These are phyloP conservation scores for Leptatherina wallacei DNA, from an alignment of 2,797 vertebrate genomes.

Conservation along the genomic window DNA sequence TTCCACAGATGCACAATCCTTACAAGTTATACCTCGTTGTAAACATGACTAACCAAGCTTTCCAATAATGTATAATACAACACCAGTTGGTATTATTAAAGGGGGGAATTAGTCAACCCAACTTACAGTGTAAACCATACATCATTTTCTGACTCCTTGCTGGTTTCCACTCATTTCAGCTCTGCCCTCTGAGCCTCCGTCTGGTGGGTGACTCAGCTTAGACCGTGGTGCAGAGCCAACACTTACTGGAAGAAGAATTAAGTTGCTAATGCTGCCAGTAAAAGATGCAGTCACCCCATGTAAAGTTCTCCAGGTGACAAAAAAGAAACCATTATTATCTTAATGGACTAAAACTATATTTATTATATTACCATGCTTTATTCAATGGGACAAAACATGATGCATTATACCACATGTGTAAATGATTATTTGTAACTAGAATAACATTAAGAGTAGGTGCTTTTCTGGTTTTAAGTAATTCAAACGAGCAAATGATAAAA, in stretches of 20 bases:
- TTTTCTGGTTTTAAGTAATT: too few relatives aligned
- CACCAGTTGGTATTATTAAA: not conserved
- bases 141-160: not conserved
- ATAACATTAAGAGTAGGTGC: too few relatives aligned
- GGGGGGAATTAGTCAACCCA: not conserved
- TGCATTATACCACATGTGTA: too few relatives aligned
- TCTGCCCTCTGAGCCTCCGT: slow-evolving; percentile 25
- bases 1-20: not conserved
- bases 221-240: slow-evolving; percentile 25
- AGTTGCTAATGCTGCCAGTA: slow-evolving; percentile 10
- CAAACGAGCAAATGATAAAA: not conserved
- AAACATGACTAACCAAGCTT: not conserved
- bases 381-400: too few relatives aligned
- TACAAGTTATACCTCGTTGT: not conserved
- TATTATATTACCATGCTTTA: not conserved
- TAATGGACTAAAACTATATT: not conserved
- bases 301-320: not conserved
- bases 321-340: not conserved
- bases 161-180: slow-evolving; percentile 47
- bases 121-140: not conserved
- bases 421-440: too few relatives aligned
- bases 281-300: not conserved
- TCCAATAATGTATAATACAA: not conserved
- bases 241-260: slow-evolving; percentile 50
- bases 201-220: slow-evolving; percentile 57